Percentiles rank a stretch among this genome's conserved stretches.
Conservation (phyloP, 2,113 vertebrate genomes). For the Pseudopodoces humilis region DNA sequence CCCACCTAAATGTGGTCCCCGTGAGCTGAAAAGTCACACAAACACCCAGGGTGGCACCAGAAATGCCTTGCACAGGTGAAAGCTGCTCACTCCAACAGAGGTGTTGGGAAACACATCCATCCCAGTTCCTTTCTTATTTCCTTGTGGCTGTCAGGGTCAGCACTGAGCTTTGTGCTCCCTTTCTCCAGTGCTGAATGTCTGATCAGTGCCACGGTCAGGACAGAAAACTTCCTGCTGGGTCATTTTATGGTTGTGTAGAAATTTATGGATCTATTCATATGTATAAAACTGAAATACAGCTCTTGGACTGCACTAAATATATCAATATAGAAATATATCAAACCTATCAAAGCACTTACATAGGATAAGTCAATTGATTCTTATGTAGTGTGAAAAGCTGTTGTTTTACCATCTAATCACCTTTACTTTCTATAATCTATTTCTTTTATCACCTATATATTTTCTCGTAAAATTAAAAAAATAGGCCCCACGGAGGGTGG, state of each 20-base stretch:
- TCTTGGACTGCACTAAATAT: neutral
- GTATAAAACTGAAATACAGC: neutral
- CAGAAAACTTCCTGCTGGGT: neutral
- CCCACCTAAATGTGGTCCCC: neutral
- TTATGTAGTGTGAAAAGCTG: neutral
- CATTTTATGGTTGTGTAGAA: neutral
- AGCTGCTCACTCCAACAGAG: neutral
- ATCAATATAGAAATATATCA: neutral
- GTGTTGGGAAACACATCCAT: neutral
- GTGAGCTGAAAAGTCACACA: neutral
- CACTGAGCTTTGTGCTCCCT: neutral
- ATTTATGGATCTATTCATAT: neutral
- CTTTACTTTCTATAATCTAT: neutral
- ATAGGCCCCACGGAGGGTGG: neutral
- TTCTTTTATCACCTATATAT: neutral
- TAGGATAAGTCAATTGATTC: neutral
- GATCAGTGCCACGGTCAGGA: neutral
- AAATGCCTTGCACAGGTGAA: neutral
- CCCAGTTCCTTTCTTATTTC: neutral
- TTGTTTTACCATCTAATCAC: neutral
- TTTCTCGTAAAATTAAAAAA: neutral
- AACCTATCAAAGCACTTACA: neutral
- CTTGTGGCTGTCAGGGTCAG: neutral
- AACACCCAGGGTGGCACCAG: neutral
- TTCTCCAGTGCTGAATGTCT: neutral